Evolutionary conservation across 23 tunicate genomes (phyloP), one percentile per base, ranked within the genome.

Genomic region (Trididemnum nubilum): DNA sequence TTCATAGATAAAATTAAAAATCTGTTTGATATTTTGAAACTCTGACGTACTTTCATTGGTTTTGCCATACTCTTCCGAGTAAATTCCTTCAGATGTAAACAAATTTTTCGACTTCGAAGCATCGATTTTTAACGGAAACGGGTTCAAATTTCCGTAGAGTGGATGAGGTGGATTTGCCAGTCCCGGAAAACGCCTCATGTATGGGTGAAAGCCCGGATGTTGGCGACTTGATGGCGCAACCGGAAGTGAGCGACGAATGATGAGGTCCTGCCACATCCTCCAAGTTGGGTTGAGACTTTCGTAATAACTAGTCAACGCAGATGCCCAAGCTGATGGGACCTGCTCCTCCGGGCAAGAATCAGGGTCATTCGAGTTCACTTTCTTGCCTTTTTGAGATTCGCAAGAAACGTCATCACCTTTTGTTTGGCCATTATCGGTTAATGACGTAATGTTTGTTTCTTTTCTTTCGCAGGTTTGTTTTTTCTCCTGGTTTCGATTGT

Each of bases 241-340:
- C 2, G 78, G 58, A 40, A 73, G 31, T 9, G 57, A 2, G 9
- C 78, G 19, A 22, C 58, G 57, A 30, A 37, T 21, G 2, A 73
- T 21, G 19, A 73, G 15, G 39, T 85, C 88, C 49, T 85, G 76
- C 88, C 88, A 85, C 29, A 85, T 65, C 37, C 51, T 85, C 88
- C 88, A 85, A 2, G 88, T 22, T 31, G 88, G 88, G 26, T 72
- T 34, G 0, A 85, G 27, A 64, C 65, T 66, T 12, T 71, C 73
- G 72, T 76, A 74, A 35, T 65, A 65, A 36, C 44, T 76, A 35
- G 64, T 33, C 2, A 77, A 23, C 4, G 81, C 82, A 32, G 73
- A 39, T 2, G 65, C 74, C 72, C 82, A 74, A 61, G 51, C 49
- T 21, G 71, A 35, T 32, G 2, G 49, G 29, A 26, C 67, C 3